Evolutionary conservation across 2,113 vertebrate genomes (phyloP).

Genomic region (Nanorana parkeri): DNA sequence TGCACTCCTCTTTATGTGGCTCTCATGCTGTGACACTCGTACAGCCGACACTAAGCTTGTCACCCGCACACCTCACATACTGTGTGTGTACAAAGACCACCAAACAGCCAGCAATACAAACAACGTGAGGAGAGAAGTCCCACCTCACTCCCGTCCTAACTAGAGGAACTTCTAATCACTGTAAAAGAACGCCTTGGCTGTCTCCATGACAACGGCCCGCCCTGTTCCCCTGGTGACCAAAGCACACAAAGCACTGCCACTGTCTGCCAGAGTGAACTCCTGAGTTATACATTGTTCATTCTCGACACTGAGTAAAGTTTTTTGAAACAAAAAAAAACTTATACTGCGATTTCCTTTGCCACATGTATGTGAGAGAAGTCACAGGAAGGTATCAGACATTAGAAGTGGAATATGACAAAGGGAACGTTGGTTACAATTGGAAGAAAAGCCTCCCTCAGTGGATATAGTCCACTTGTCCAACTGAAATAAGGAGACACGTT

Average conservation of each 20-base stretch:
- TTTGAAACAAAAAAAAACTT: no score
- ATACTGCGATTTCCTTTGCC: no score
- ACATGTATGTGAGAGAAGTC: no score
- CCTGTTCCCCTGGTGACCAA: neutral
- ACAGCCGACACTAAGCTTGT: no score
- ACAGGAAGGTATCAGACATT: no score
- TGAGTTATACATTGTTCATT: neutral
- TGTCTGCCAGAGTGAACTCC: neutral
- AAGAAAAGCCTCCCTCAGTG: no score
- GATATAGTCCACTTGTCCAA: no score
- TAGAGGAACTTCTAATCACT: neutral
- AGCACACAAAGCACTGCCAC: neutral
- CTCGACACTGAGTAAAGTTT: neutral
- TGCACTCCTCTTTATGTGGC: neutral
- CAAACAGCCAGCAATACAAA: neutral
- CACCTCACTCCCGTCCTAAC: neutral
- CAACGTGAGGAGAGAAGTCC: neutral
- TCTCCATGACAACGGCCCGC: constrained; percentile 34
- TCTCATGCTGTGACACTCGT: neutral
- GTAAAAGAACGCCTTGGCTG: neutral
- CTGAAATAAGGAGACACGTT: no score
- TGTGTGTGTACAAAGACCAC: neutral
- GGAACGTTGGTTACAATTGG: no score
- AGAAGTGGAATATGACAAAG: no score
- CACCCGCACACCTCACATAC: neutral